phyloP scores from a whole-genome alignment of 2,797 vertebrate genomes.

The Eidolon dupreanum region DNA sequence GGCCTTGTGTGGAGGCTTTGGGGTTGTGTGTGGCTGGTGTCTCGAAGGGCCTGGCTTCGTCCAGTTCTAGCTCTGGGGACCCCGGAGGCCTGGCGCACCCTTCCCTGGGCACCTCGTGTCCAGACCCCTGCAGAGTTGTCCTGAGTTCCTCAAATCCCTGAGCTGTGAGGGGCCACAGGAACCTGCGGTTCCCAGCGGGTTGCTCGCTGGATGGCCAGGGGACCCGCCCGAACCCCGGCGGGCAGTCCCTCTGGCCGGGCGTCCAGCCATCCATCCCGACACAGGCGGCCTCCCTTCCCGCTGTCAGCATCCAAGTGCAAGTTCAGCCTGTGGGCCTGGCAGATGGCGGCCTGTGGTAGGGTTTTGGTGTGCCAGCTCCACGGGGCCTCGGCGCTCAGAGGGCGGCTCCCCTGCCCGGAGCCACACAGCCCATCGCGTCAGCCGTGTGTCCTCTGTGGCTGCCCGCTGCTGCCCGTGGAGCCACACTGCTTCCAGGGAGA shows the following conservation, averaged over 20 bases:
- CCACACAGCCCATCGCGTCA: accelerated
- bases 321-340: accelerated
- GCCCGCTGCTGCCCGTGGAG: background rate
- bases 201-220: accelerated
- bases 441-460: accelerated
- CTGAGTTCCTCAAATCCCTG: background rate
- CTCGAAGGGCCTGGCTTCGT: background rate
- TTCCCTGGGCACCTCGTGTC: too few species aligned
- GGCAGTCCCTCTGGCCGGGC: background rate
- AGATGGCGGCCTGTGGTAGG: accelerated
- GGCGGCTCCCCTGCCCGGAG: background rate
- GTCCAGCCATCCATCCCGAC: background rate
- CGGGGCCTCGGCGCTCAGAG: accelerated
- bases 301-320: background rate
- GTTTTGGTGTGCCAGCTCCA: background rate
- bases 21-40: background rate
- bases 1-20: accelerated
- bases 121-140: background rate
- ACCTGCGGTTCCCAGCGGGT: background rate
- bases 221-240: background rate
- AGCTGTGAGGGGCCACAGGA: background rate
- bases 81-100: background rate
- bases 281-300: background rate
- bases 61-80: background rate
- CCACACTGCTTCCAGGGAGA: accelerated